A percentile compares a stretch with the other conserved stretches of the same genome.
phyloP scores from a whole-genome alignment of 2,113 vertebrate species.

The Salvator merianae region DNA sequence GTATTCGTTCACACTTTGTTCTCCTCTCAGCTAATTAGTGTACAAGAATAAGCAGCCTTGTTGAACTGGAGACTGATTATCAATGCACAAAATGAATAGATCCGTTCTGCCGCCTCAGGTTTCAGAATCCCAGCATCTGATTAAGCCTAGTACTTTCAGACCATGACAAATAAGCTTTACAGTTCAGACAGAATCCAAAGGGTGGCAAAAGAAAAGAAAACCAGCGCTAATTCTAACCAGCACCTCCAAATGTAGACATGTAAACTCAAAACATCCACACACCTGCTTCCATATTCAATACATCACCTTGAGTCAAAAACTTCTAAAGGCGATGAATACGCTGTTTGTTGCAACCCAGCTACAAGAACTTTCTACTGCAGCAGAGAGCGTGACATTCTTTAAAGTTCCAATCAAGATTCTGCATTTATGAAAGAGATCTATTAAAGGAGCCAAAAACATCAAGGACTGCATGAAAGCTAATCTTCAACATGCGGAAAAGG shows the following conservation, averaged over 20 bases:
- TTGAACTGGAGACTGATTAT: not conserved
- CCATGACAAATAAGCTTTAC: constrained; percentile 53
- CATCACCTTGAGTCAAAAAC: constrained; percentile 32
- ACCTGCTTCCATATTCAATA: constrained; percentile 34
- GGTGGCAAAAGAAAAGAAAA: constrained; percentile 54
- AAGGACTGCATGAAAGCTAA: constrained; percentile 59
- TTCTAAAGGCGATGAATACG: constrained; percentile 36
- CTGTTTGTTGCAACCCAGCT: constrained; percentile 36
- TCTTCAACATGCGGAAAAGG: constrained; percentile 60
- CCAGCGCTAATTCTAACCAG: constrained; percentile 16
- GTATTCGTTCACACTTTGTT: constrained; percentile 35
- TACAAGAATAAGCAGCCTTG: constrained; percentile 31
- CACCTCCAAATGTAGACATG: constrained; percentile 13
- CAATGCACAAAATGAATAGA: constrained; percentile 28
- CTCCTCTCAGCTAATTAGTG: constrained; percentile 53
- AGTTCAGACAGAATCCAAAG: constrained; percentile 51
- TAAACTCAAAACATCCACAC: constrained; percentile 44
- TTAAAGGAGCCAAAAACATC: constrained; percentile 71
- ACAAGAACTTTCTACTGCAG: constrained; percentile 39
- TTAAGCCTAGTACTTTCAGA: constrained; percentile 11
- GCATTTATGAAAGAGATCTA: constrained; percentile 54
- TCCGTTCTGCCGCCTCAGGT: constrained; percentile 35
- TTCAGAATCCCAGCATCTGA: constrained; percentile 38
- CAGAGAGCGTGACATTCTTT: constrained; percentile 64
- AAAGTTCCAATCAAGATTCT: constrained; percentile 65